Evolutionary conservation across 2,888 invertebrate genomes (phyloP).

Genomic region (Eudasyphora cyanicolor): DNA sequence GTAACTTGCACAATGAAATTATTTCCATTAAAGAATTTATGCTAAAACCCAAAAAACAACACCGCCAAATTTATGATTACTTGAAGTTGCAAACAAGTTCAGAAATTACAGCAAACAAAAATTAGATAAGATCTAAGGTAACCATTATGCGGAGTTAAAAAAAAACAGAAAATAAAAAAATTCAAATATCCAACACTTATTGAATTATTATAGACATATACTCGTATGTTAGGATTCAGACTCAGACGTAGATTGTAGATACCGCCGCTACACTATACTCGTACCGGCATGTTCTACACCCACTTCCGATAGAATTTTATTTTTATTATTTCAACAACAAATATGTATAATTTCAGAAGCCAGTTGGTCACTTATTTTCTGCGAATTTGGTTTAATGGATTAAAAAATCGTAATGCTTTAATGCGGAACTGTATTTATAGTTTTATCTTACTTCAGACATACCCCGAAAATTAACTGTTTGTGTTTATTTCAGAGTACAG

Average conservation of each 20-base stretch:
- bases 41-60: background rate
- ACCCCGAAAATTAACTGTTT: background rate
- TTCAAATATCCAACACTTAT: background rate
- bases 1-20: conserved; percentile 15
- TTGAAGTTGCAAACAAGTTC: background rate
- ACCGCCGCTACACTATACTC: background rate
- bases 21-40: conserved; percentile 18
- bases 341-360: background rate
- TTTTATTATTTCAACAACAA: background rate
- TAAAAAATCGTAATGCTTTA: background rate
- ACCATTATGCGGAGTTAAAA: background rate
- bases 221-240: background rate
- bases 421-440: background rate
- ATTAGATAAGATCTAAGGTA: background rate
- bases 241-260: too few species aligned
- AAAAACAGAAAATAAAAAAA: too few species aligned
- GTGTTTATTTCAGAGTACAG: too few species aligned
- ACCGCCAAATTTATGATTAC: conserved; percentile 10
- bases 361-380: background rate
- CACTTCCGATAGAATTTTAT: conserved; percentile 21
- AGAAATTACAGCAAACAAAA: background rate
- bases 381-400: background rate
- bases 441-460: background rate
- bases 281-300: background rate
- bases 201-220: background rate